Evolutionary conservation across 2,113 vertebrate species (phyloP), one percentile per base, ranked within the genome.

Genomic region (Megalops atlanticus): DNA sequence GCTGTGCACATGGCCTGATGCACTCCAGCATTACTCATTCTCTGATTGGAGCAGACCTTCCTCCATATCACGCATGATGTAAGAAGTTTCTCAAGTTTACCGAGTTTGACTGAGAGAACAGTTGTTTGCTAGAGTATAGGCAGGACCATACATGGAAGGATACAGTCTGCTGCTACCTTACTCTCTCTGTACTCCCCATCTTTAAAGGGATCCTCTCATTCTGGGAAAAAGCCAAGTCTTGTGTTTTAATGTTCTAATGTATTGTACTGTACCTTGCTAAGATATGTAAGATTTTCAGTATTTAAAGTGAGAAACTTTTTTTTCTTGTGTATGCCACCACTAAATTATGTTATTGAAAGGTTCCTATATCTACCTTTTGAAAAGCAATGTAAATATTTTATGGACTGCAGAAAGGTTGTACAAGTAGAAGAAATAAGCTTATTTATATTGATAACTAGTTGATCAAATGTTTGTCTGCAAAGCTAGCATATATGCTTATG

Each of bases 331-430:
- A 84, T 77, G 36, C 85, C 91, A 92, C 89, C 91, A 93, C 91
- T 93, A 91, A 91, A 85, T 91, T 92, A 86, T 91, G 85, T 87
- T 92, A 88, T 89, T 92, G 73, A 88, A 86, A 89, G 78, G 82
- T 87, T 39, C 35, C 68, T 84, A 68, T 85, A 82, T 84, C 35
- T 35, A 12, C 68, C n/a, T 81, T 83, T 81, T 74, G 43, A 52
- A 43, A 81, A 40, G 69, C 80, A 84, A 81, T 92, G 88, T 92
- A 91, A 82, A 90, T 89, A 89, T 54, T 82, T 69, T 76, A 73
- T 35, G 82, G 84, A 89, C 82, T 84, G 81, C 86, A 87, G 75
- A 86, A 82, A 89, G 82, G 79, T 80, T 88, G 78, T 85, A 86
- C 77, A 82, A 84, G 77, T 87, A 84, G 84, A 89, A 89, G 85